Evolutionary conservation across 1,140 invertebrate species (phyloP).

Genomic region (Caenorhabditis briggsae): DNA sequence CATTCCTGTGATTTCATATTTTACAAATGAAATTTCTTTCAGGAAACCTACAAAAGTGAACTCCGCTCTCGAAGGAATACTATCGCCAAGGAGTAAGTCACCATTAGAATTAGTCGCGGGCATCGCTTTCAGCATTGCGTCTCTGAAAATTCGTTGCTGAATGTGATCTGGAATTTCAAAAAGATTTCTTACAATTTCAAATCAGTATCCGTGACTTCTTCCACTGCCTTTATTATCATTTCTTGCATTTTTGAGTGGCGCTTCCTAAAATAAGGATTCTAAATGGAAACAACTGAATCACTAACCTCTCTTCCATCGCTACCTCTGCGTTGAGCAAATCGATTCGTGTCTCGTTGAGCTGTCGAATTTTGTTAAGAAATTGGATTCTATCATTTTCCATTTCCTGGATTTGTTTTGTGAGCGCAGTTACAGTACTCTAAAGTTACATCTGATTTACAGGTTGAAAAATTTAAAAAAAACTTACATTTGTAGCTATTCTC

Average conservation of each 20-base stretch:
- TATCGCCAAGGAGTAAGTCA: constrained; percentile 47
- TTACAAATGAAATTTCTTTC: neutral
- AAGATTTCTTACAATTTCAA: constrained; percentile 21
- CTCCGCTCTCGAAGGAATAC: constrained; percentile 32
- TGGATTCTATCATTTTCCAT: constrained; percentile 48
- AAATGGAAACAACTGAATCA: neutral
- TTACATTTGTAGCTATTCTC: neutral
- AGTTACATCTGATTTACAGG: neutral
- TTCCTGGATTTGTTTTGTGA: constrained; percentile 16
- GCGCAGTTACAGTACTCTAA: neutral
- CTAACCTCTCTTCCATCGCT: constrained; percentile 6
- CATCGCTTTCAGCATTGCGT: neutral
- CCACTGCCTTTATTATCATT: neutral
- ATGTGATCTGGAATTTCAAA: neutral
- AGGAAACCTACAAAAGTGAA: constrained; percentile 55
- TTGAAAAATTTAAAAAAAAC: neutral
- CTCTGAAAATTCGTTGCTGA: constrained; percentile 7
- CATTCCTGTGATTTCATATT: constrained; percentile 54
- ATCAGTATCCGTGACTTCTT: constrained; percentile 35
- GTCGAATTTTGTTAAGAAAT: constrained; percentile 55
- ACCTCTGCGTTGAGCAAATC: constrained; percentile 42
- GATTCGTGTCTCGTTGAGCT: constrained; percentile 52
- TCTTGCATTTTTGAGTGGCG: neutral
- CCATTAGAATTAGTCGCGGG: constrained; percentile 22
- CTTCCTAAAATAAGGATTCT: neutral